These are phyloP conservation scores for Hirtodrosophila duncani DNA, from an alignment of 2,888 invertebrate species.

Conservation along the genomic window DNA sequence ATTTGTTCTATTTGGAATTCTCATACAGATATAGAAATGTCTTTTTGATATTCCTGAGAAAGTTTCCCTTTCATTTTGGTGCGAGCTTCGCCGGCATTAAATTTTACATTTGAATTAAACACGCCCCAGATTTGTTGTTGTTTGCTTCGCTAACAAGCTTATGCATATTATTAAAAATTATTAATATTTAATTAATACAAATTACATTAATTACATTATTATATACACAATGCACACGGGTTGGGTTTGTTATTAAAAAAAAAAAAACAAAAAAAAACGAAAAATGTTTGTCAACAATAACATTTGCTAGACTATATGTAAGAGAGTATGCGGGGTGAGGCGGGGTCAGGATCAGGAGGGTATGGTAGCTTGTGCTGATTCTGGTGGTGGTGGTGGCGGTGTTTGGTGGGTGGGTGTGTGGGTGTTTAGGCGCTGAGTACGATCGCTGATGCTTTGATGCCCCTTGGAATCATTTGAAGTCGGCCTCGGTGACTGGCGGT, in stretches of 20 bases:
- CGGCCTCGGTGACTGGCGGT: slow-evolving; percentile 9
- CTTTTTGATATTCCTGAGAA: too few species aligned
- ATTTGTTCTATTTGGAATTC: too few species aligned
- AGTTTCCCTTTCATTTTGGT: too few species aligned
- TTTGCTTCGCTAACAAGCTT: slow-evolving; percentile 42
- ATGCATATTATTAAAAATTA: slow-evolving; percentile 52
- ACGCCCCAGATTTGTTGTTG: neutral
- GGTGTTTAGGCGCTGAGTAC: slow-evolving; percentile 1
- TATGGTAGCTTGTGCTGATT: neutral
- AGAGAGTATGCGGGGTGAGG: slow-evolving; percentile 11
- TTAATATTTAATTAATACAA: slow-evolving; percentile 41
- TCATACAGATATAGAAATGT: too few species aligned
- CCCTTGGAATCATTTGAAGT: neutral
- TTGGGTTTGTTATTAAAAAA: slow-evolving; percentile 4
- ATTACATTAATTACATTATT: slow-evolving; percentile 48
- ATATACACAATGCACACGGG: slow-evolving; percentile 57
- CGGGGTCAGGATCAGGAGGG: neutral
- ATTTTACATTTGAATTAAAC: too few species aligned
- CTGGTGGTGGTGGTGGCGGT: neutral
- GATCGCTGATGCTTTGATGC: neutral
- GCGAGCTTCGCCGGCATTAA: too few species aligned
- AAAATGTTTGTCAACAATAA: slow-evolving; percentile 32
- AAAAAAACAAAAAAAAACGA: slow-evolving; percentile 16
- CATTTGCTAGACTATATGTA: slow-evolving; percentile 37
- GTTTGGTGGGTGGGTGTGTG: neutral